Evolutionary conservation across 1,140 invertebrate species (phyloP).

Genomic region (Hetaerina americana): DNA sequence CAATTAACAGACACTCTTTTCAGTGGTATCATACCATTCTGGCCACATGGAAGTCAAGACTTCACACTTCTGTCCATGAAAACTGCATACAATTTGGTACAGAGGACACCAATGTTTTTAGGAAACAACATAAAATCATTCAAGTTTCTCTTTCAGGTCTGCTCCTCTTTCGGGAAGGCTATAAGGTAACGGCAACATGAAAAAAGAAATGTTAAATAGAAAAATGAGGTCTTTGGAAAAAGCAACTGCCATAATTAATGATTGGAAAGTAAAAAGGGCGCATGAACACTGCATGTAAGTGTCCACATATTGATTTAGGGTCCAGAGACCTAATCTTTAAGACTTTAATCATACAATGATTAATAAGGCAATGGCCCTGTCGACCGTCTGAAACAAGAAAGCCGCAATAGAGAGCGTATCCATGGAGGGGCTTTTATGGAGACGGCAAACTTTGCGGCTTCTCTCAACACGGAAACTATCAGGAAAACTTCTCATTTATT

Average conservation of each 20-base stretch:
- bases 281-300: too few relatives aligned
- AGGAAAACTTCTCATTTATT: too few relatives aligned
- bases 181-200: neutral
- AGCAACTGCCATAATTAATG: neutral
- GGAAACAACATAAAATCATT: neutral
- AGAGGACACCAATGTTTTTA: neutral
- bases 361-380: neutral
- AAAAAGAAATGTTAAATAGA: neutral
- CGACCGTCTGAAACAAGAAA: neutral
- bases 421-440: neutral
- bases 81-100: neutral
- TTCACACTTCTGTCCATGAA: neutral
- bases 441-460: neutral
- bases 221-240: neutral
- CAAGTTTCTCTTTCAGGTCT: neutral
- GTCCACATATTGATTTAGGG: too few relatives aligned
- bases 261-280: too few relatives aligned
- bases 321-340: neutral
- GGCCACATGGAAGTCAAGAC: neutral
- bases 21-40: neutral
- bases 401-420: neutral
- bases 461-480: too few relatives aligned
- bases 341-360: neutral
- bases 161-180: neutral
- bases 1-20: neutral